A percentile compares a stretch with the other conserved stretches of the same genome.
Evolutionary conservation across 2,888 invertebrate genomes (phyloP).

Genomic region (Drosophila borealis): DNA sequence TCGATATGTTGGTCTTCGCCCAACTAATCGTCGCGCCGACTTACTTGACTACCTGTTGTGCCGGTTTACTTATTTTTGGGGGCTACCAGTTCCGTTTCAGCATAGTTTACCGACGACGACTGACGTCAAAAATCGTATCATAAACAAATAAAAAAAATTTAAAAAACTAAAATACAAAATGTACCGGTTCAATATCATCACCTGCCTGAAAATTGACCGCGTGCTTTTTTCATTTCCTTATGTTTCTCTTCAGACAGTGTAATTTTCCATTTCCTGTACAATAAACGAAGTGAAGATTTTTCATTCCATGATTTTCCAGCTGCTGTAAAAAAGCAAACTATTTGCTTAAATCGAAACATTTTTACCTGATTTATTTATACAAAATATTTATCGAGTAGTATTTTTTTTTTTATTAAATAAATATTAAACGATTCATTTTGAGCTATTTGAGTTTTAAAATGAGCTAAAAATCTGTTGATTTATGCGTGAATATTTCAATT

Average conservation of each 20-base stretch:
- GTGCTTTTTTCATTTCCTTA: slow-evolving; percentile 38
- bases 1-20: slow-evolving; percentile 23
- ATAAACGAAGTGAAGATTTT: slow-evolving; percentile 30
- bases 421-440: slow-evolving; percentile 17
- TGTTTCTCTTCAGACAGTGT: slow-evolving; percentile 10
- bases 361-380: slow-evolving; percentile 23
- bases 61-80: slow-evolving; percentile 72
- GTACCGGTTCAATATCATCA: slow-evolving; percentile 41
- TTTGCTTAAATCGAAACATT: slow-evolving; percentile 4
- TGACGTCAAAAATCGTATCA: slow-evolving; percentile 62
- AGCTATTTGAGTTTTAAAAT: slow-evolving; percentile 6
- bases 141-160: slow-evolving; percentile 17
- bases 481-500: background rate
- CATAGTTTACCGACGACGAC: slow-evolving; percentile 9
- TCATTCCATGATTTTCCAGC: slow-evolving; percentile 10
- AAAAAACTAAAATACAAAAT: background rate
- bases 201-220: slow-evolving; percentile 26
- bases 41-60: slow-evolving; percentile 69
- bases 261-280: slow-evolving; percentile 45
- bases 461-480: slow-evolving; percentile 28
- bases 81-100: slow-evolving; percentile 67
- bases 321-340: slow-evolving; percentile 25
- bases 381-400: slow-evolving; percentile 23
- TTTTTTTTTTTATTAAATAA: slow-evolving; percentile 27
- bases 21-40: slow-evolving; percentile 10